Evolutionary conservation across 2,113 vertebrate species (phyloP).

Genomic region (Heliornis fulica): DNA sequence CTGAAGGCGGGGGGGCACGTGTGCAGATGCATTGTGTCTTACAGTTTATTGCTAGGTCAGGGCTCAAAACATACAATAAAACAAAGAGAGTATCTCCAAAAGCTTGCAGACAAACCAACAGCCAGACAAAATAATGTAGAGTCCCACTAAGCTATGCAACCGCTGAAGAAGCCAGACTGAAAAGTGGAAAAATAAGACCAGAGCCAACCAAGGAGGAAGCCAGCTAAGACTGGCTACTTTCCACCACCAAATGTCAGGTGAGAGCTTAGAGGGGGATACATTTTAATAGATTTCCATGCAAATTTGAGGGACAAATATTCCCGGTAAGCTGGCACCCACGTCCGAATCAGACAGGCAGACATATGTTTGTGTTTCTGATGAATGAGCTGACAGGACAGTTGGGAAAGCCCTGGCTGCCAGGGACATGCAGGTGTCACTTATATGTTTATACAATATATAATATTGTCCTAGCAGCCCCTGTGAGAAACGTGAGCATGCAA

Average conservation of each 20-base stretch:
- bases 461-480: not conserved
- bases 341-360: not conserved
- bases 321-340: not conserved
- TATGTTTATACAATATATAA: not conserved
- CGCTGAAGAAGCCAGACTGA: constrained; percentile 24
- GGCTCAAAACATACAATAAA: too few relatives aligned
- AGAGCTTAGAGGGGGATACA: not conserved
- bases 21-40: too few relatives aligned
- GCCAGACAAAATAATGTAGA: not conserved
- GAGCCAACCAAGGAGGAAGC: not conserved
- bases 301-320: not conserved
- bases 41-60: too few relatives aligned
- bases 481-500: not conserved
- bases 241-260: constrained; percentile 18
- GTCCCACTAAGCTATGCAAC: not conserved
- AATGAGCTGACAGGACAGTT: not conserved
- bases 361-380: not conserved
- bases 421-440: not conserved
- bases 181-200: constrained; percentile 15
- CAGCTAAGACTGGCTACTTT: constrained; percentile 23
- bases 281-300: not conserved
- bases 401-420: not conserved
- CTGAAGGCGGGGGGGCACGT: too few relatives aligned
- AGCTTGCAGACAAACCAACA: not conserved
- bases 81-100: not conserved